phyloP scores from a whole-genome alignment of 2,113 vertebrate species.

The Steatornis caripensis region DNA sequence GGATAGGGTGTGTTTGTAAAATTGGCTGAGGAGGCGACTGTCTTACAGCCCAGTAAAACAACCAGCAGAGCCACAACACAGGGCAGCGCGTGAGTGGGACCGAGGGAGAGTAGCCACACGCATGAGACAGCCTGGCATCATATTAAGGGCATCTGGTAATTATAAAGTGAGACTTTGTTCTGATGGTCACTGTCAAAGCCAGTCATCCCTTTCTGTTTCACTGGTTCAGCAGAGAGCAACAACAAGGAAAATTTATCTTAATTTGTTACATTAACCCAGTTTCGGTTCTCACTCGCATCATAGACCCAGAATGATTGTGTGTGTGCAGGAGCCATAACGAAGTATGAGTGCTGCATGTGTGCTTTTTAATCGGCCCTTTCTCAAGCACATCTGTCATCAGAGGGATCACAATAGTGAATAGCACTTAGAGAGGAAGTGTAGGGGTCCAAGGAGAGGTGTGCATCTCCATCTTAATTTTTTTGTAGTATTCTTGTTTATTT shows the following conservation, averaged over 20 bases:
- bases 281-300: conserved; percentile 5
- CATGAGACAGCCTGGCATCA: neutral
- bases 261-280: conserved; percentile 44
- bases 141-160: neutral
- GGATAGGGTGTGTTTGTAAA: neutral
- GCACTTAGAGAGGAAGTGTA: neutral
- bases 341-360: neutral
- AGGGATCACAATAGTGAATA: neutral
- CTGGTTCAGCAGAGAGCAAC: conserved; percentile 15
- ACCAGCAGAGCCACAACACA: neutral
- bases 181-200: neutral
- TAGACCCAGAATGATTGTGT: neutral
- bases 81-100: neutral
- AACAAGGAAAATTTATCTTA: conserved; percentile 1
- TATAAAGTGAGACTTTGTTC: conserved; percentile 34
- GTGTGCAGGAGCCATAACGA: conserved; percentile 41
- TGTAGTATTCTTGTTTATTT: neutral
- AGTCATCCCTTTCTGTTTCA: conserved; percentile 21
- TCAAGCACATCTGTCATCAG: neutral
- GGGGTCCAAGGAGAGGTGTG: neutral
- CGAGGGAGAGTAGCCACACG: neutral
- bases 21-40: neutral
- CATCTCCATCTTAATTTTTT: neutral
- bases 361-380: neutral
- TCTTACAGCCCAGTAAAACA: neutral